Conservation (phyloP, 2,113 vertebrate genomes). For the Triplophysa dalaica region DNA sequence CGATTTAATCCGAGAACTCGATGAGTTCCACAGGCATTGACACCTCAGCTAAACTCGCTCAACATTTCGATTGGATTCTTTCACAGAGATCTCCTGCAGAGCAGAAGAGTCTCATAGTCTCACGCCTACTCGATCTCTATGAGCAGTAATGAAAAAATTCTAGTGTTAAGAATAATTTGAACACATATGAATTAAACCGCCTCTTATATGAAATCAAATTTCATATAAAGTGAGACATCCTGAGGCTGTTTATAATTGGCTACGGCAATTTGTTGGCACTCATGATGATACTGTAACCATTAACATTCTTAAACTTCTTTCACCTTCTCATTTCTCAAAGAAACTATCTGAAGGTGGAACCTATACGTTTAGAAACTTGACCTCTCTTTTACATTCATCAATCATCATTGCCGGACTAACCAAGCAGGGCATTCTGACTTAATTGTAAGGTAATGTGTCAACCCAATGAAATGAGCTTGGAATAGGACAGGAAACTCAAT, state of each 20-base stretch:
- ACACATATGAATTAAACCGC: constrained; percentile 63
- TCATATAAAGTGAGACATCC: constrained; percentile 17
- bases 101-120: constrained; percentile 39
- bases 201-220: not conserved
- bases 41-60: not conserved
- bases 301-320: not conserved
- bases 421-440: constrained; percentile 57
- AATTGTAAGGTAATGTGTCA: constrained; percentile 57
- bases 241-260: constrained; percentile 9
- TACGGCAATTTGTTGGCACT: not conserved
- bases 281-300: not conserved
- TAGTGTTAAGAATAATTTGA: constrained; percentile 58
- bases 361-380: not conserved
- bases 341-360: constrained; percentile 23
- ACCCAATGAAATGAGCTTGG: constrained; percentile 58
- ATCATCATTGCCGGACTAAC: constrained; percentile 47
- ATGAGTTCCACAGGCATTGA: constrained; percentile 1
- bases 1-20: constrained; percentile 5
- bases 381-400: constrained; percentile 56
- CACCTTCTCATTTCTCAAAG: not conserved
- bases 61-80: constrained; percentile 5
- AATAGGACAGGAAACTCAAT: constrained; percentile 71
- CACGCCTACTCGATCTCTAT: constrained; percentile 21
- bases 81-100: not conserved
- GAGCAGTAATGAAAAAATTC: constrained; percentile 58